A percentile compares a stretch with the other conserved stretches of the same genome.
Conservation (phyloP, 2,113 vertebrate species). For the Ondatra zibethicus region DNA sequence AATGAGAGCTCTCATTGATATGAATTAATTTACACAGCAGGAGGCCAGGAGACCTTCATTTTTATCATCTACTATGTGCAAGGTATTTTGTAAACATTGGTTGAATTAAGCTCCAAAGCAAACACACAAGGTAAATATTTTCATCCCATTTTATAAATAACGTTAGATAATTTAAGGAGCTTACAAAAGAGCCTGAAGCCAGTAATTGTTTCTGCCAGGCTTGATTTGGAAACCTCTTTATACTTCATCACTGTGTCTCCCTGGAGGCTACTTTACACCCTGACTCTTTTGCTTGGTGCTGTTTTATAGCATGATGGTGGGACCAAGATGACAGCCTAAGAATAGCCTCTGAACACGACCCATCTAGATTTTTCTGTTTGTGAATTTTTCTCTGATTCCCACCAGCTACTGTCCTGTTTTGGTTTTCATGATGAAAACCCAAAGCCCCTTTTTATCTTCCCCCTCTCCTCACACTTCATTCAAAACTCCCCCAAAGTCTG, state of each 20-base stretch:
- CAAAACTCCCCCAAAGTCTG: not conserved
- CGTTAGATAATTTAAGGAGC: conserved; percentile 65
- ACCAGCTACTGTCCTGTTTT: conserved; percentile 48
- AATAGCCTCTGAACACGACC: conserved; percentile 60
- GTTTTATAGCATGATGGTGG: conserved; percentile 40
- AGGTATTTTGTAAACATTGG: conserved; percentile 69
- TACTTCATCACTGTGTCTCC: not conserved
- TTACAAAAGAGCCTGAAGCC: not conserved
- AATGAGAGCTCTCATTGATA: conserved; percentile 43
- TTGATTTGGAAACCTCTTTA: conserved; percentile 25
- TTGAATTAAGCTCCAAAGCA: conserved; percentile 69
- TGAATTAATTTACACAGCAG: conserved; percentile 65
- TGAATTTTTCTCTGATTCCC: conserved; percentile 40
- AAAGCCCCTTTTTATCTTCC: conserved; percentile 51
- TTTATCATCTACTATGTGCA: conserved; percentile 51
- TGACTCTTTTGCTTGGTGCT: not conserved
- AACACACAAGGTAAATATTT: conserved; percentile 73
- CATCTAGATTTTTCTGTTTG: conserved; percentile 47
- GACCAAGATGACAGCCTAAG: conserved; percentile 47
- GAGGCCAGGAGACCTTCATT: conserved; percentile 50
- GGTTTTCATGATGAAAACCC: conserved; percentile 64
- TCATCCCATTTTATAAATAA: conserved; percentile 66
- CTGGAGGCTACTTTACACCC: not conserved
- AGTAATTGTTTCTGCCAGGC: conserved; percentile 46
- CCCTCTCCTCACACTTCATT: not conserved